Percentiles rank a stretch among this genome's conserved stretches.
Evolutionary conservation across 2,797 vertebrate species (phyloP).

Genomic region (Somateria mollissima): DNA sequence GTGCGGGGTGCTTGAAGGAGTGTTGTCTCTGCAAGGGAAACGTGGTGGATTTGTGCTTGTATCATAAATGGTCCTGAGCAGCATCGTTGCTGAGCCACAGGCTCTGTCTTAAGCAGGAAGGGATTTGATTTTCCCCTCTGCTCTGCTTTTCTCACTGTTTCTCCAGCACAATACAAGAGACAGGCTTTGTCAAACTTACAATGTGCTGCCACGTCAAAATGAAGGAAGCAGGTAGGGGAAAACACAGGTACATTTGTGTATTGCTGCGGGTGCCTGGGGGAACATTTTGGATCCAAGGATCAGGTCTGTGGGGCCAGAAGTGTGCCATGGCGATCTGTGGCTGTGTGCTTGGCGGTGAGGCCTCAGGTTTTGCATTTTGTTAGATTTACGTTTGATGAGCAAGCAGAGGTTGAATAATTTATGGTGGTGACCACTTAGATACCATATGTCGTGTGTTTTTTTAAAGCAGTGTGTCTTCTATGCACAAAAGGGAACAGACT

Average conservation of each 20-base stretch:
- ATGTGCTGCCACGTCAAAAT: neutral
- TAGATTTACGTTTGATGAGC: slow-evolving; percentile 42
- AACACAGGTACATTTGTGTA: neutral
- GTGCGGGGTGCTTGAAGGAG: neutral
- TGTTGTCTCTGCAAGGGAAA: neutral
- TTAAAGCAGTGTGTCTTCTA: slow-evolving; percentile 7
- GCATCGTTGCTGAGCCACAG: neutral
- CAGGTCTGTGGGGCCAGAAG: neutral
- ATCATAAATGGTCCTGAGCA: neutral
- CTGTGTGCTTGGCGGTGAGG: neutral
- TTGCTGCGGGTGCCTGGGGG: neutral
- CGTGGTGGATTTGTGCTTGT: accelerated
- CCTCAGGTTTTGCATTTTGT: slow-evolving; percentile 41
- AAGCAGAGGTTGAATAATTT: slow-evolving; percentile 66
- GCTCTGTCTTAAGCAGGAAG: neutral
- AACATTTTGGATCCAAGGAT: neutral
- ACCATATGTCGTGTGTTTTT: slow-evolving; percentile 51
- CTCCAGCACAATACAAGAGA: neutral
- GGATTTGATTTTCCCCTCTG: neutral
- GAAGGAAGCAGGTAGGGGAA: neutral
- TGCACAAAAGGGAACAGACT: slow-evolving; percentile 52
- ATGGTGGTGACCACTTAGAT: slow-evolving; percentile 56
- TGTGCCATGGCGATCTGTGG: neutral
- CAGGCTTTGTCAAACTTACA: neutral
- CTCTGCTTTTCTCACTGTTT: neutral